phyloP scores from a whole-genome alignment of 2,888 invertebrate genomes.

The Xanthostigma xanthostigma region DNA sequence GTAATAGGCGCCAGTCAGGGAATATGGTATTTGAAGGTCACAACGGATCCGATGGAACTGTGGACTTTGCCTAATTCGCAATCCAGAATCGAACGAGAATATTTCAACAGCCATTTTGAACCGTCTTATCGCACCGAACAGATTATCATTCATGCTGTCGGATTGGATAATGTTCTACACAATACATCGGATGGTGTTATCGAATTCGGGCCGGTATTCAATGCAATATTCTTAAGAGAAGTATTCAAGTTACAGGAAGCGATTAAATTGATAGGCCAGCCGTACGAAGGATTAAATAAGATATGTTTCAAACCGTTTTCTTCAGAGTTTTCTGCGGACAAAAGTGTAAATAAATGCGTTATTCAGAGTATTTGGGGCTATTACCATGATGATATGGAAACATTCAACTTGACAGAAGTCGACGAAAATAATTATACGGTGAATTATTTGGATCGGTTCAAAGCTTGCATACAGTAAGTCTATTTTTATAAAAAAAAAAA shows the following conservation, averaged over 20 bases:
- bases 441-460: constrained; percentile 62
- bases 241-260: constrained; percentile 56
- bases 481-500: constrained; percentile 1
- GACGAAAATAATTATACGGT: constrained; percentile 23
- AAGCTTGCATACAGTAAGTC: constrained; percentile 54
- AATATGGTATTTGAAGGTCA: constrained; percentile 57
- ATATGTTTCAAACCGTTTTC: constrained; percentile 87
- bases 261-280: constrained; percentile 44
- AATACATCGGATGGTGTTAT: constrained; percentile 47
- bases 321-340: constrained; percentile 35
- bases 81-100: constrained; percentile 76
- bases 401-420: constrained; percentile 34
- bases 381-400: constrained; percentile 55
- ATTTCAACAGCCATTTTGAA: constrained; percentile 84
- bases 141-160: constrained; percentile 64
- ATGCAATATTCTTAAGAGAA: constrained; percentile 57
- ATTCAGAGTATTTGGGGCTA: constrained; percentile 88
- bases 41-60: constrained; percentile 89
- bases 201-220: constrained; percentile 75
- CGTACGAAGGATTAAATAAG: constrained; percentile 46
- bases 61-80: constrained; percentile 88
- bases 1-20: constrained; percentile 58
- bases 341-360: constrained; percentile 54
- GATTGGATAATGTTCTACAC: constrained; percentile 50
- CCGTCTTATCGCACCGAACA: constrained; percentile 85